These are phyloP conservation scores for Ichneumoninae sp. DNA, from an alignment of 2,888 invertebrate species.

Conservation along the genomic window DNA sequence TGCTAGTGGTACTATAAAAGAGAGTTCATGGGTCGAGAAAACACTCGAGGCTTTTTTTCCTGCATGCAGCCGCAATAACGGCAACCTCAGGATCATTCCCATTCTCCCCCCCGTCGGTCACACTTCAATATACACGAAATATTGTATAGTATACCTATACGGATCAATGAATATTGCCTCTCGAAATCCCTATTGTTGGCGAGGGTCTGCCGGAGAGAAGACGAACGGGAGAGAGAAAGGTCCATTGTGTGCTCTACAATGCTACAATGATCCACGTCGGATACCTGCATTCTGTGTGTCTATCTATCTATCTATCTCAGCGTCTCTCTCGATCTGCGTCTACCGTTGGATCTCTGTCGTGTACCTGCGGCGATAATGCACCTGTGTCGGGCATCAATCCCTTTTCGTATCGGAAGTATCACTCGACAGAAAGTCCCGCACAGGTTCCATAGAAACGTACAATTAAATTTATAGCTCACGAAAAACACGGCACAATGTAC, in stretches of 20 bases:
- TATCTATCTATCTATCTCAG: constrained; percentile 23
- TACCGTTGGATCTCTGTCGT: constrained; percentile 43
- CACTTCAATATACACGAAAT: constrained; percentile 50
- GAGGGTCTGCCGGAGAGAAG: constrained; percentile 43
- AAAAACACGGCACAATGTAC: neutral
- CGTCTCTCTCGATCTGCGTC: constrained; percentile 29
- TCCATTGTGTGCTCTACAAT: constrained; percentile 64
- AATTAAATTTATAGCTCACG: constrained; percentile 24
- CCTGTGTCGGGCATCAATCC: constrained; percentile 58
- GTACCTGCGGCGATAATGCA: constrained; percentile 58
- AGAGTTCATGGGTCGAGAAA: constrained; percentile 64
- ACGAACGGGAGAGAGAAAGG: constrained; percentile 8
- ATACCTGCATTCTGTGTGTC: constrained; percentile 52
- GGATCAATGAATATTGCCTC: constrained; percentile 66
- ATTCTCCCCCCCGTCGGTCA: neutral
- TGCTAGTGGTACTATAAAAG: constrained; percentile 40
- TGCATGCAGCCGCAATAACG: constrained; percentile 48
- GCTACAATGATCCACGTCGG: constrained; percentile 64
- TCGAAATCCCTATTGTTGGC: constrained; percentile 62
- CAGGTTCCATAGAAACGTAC: constrained; percentile 35
- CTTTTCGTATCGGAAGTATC: constrained; percentile 54
- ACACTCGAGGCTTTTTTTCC: constrained; percentile 62
- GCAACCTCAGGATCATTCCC: constrained; percentile 50
- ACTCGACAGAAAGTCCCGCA: constrained; percentile 26
- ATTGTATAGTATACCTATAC: constrained; percentile 56